These are phyloP conservation scores for Venusia cambrica DNA, from an alignment of 2,888 invertebrate genomes.

Conservation along the genomic window DNA sequence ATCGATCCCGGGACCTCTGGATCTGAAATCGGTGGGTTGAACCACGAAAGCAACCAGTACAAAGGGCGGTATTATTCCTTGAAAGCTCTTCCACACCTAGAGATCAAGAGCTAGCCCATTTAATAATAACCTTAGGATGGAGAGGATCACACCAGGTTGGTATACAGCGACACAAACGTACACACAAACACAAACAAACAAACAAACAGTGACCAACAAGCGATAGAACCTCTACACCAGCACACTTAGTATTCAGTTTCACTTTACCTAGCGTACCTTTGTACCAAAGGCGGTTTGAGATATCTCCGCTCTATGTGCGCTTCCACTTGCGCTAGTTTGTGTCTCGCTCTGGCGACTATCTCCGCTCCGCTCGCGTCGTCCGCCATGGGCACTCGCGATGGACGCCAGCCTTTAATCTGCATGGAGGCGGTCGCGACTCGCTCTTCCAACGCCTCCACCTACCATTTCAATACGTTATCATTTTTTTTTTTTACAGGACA, in stretches of 20 bases:
- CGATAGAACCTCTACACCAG: conserved; percentile 18
- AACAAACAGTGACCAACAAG: conserved; percentile 13
- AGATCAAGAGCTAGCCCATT: no score
- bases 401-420: conserved; percentile 94
- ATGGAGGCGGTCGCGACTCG: conserved; percentile 93
- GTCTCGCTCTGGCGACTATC: conserved; percentile 82
- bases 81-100: no score
- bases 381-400: conserved; percentile 64
- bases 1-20: no score
- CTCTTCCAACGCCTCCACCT: conserved; percentile 93
- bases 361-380: conserved; percentile 81
- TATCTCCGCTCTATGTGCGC: conserved; percentile 96
- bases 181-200: conserved; percentile 8
- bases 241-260: conserved; percentile 25
- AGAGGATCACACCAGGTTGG: no score
- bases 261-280: conserved; percentile 73
- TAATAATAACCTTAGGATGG: no score
- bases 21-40: no score
- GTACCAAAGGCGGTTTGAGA: conserved; percentile 93
- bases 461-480: no score
- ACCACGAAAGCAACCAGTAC: no score
- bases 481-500: no score
- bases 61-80: no score
- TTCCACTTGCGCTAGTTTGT: conserved; percentile 91
- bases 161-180: no score